Conservation (phyloP, 2,113 vertebrate genomes). For the Paralichthys olivaceus region DNA sequence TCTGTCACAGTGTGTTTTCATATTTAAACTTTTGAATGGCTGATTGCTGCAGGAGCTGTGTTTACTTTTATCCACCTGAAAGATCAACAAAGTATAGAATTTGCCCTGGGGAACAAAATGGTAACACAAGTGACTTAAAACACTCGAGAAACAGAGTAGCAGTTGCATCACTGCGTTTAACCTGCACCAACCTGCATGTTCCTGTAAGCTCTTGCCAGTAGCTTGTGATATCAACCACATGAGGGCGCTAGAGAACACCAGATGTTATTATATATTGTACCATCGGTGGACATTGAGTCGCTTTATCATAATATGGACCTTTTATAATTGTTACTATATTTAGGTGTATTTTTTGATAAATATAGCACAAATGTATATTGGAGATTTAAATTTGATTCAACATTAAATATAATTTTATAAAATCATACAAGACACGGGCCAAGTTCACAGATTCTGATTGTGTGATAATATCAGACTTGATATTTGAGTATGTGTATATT, state of each 20-base stretch:
- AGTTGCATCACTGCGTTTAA: background rate
- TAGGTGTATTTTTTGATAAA: too few relatives aligned
- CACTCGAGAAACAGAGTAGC: background rate
- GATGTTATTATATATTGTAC: background rate
- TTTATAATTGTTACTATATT: background rate
- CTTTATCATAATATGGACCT: background rate
- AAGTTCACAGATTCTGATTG: too few relatives aligned
- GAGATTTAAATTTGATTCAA: background rate
- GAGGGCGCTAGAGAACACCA: slow-evolving; percentile 55
- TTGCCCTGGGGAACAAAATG: background rate
- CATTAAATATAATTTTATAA: background rate
- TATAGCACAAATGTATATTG: background rate
- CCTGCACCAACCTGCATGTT: background rate
- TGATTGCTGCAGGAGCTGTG: background rate
- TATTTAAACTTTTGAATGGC: background rate
- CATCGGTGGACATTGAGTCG: background rate
- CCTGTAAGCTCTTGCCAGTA: background rate
- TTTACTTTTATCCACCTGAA: background rate
- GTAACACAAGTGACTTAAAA: too few relatives aligned
- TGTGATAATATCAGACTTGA: too few relatives aligned
- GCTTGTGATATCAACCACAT: slow-evolving; percentile 38
- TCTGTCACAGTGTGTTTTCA: background rate
- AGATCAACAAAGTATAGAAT: background rate
- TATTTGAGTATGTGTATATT: too few relatives aligned
- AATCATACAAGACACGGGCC: too few relatives aligned